These are phyloP conservation scores for Pavo muticus DNA, from an alignment of 2,113 vertebrate species.

Conservation along the genomic window DNA sequence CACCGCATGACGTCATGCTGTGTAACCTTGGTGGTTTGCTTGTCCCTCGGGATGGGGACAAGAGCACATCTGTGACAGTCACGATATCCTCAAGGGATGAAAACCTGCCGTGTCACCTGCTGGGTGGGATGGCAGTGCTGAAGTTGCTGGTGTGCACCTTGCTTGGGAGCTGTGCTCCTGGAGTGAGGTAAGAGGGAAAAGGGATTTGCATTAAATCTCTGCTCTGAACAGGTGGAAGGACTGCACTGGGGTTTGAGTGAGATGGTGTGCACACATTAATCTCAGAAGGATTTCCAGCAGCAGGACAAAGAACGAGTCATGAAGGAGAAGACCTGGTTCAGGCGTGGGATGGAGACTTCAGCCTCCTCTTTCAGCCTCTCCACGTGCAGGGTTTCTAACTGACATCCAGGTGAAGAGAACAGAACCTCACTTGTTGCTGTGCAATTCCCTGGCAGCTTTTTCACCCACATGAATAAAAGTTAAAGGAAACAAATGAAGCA, in stretches of 20 bases:
- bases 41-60: background rate
- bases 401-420: rapidly evolving
- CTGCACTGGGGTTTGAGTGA: background rate
- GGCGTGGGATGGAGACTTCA: background rate
- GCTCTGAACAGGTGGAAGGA: background rate
- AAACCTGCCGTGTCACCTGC: background rate
- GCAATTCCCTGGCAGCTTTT: background rate
- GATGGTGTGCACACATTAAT: too few relatives aligned
- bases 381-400: background rate
- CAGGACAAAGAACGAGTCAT: background rate
- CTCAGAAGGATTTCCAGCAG: background rate
- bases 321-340: background rate
- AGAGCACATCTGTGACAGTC: background rate
- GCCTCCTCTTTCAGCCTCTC: background rate
- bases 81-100: background rate
- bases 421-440: background rate
- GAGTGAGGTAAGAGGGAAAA: background rate
- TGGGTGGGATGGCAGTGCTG: too few relatives aligned
- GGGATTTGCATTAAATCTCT: background rate
- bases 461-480: background rate
- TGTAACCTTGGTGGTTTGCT: background rate
- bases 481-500: background rate
- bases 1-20: background rate
- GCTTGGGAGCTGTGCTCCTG: rapidly evolving
- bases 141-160: rapidly evolving